phyloP scores from a whole-genome alignment of 2,113 vertebrate genomes.

The Clarias gariepinus region DNA sequence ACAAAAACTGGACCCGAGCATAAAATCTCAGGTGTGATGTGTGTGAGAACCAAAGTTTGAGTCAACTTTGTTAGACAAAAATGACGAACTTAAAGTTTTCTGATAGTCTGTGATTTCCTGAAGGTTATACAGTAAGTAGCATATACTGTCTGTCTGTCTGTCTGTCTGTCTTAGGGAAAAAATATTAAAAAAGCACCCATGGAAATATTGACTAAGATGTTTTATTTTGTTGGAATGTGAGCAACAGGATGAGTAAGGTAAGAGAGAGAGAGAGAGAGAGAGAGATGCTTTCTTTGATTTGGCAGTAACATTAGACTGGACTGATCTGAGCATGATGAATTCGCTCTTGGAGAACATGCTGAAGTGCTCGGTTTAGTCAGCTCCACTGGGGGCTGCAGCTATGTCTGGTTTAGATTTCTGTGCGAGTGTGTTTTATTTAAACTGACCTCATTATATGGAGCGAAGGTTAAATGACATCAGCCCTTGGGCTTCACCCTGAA shows the following conservation, averaged over 20 bases:
- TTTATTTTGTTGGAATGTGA: neutral
- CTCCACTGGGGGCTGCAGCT: slow-evolving; percentile 31
- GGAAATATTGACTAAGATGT: slow-evolving; percentile 23
- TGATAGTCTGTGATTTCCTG: neutral
- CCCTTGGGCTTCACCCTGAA: slow-evolving; percentile 37
- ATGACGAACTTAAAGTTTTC: neutral
- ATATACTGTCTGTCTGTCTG: neutral
- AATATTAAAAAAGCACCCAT: neutral
- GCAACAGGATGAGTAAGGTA: neutral
- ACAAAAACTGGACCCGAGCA: neutral
- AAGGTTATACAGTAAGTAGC: neutral
- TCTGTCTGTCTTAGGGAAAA: neutral
- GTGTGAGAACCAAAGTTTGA: neutral
- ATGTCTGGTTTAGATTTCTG: slow-evolving; percentile 50
- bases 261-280: slow-evolving; percentile 19
- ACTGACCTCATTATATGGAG: slow-evolving; percentile 64
- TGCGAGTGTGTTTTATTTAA: slow-evolving; percentile 65
- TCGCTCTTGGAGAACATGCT: slow-evolving; percentile 31
- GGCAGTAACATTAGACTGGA: slow-evolving; percentile 28
- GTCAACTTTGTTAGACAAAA: neutral
- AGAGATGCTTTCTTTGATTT: slow-evolving; percentile 18
- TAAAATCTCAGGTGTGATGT: neutral
- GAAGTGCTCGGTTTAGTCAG: slow-evolving; percentile 35
- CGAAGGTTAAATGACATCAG: slow-evolving; percentile 62
- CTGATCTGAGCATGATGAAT: slow-evolving; percentile 27